A percentile compares a stretch with the other conserved stretches of the same genome.
Evolutionary conservation across 23 tunicate species (phyloP).

Genomic region (Corella eumyota): DNA sequence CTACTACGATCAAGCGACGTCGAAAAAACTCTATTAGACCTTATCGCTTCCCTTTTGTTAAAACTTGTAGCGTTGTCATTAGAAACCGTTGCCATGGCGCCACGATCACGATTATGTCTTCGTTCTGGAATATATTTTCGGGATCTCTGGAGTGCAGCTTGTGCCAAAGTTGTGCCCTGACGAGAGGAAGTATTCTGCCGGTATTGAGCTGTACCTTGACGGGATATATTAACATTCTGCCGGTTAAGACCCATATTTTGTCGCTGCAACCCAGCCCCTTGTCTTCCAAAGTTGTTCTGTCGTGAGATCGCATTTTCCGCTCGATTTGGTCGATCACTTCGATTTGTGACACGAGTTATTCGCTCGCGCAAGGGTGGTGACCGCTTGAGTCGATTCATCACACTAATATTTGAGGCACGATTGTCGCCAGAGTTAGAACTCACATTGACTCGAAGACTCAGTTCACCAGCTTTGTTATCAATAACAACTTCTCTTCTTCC

Average conservation of each 20-base stretch:
- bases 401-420: background rate
- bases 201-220: too few species aligned
- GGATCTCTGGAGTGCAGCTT: background rate
- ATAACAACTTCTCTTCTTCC: constrained; percentile 44
- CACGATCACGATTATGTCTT: too few species aligned
- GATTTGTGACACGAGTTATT: background rate
- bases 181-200: too few species aligned
- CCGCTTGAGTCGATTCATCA: background rate
- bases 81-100: too few species aligned
- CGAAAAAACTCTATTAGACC: background rate
- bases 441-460: constrained; percentile 48
- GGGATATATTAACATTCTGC: too few species aligned
- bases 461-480: constrained; percentile 29
- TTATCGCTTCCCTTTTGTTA: background rate
- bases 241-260: too few species aligned
- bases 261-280: too few species aligned
- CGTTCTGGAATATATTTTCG: too few species aligned
- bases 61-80: too few species aligned
- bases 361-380: background rate
- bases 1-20: constrained; percentile 19
- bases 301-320: background rate
- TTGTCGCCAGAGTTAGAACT: constrained; percentile 8
- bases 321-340: background rate
- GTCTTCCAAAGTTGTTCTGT: too few species aligned
- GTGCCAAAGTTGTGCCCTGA: background rate